A percentile compares a stretch with the other conserved stretches of the same genome.
Conservation (phyloP, 2,797 vertebrate species). For the Lepilemur ruficaudatus region DNA sequence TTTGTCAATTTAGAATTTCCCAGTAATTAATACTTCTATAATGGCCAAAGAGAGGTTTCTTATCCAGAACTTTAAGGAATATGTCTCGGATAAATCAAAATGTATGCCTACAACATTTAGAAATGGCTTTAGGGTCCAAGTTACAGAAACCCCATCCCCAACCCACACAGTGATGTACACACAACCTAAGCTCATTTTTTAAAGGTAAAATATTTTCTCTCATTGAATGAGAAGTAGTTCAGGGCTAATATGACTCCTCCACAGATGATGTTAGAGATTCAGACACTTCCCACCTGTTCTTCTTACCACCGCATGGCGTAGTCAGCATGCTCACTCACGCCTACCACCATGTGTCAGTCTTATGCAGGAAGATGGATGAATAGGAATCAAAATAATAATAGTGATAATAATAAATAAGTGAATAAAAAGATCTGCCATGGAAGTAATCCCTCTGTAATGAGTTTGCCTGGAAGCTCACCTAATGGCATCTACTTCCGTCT, state of each 20-base stretch:
- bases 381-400: not conserved
- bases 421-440: not conserved
- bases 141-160: not conserved
- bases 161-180: not conserved
- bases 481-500: not conserved
- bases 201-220: not conserved
- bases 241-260: not conserved
- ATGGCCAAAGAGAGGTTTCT: not conserved
- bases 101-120: not conserved
- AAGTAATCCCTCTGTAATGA: not conserved
- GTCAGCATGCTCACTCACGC: not conserved
- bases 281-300: not conserved
- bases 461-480: not conserved
- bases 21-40: not conserved
- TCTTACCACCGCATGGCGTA: not conserved
- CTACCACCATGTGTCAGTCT: not conserved
- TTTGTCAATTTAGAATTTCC: conserved; percentile 5
- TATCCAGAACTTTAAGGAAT: not conserved
- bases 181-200: not conserved
- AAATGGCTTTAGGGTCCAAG: not conserved
- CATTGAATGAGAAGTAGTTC: not conserved
- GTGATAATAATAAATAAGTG: not conserved
- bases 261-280: not conserved
- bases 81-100: conserved; percentile 35
- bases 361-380: not conserved